Conservation (phyloP, 2,888 invertebrate genomes). For the Idaea aversata region DNA sequence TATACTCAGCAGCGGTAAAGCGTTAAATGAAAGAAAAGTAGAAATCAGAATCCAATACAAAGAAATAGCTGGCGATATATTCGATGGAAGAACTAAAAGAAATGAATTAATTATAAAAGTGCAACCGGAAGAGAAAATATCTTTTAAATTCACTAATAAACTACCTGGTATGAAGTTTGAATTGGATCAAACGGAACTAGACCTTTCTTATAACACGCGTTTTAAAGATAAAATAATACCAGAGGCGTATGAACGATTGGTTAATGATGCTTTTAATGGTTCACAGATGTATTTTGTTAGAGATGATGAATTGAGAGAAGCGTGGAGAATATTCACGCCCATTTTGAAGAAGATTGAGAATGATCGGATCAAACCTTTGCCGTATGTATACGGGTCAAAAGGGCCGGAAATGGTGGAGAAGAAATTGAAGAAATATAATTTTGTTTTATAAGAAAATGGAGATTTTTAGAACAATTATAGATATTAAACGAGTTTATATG, state of each 20-base stretch:
- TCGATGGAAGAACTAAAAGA: constrained; percentile 91
- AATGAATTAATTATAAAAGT: constrained; percentile 99
- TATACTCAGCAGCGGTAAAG: constrained; percentile 98
- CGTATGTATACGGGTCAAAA: constrained; percentile 93
- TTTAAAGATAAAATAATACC: constrained; percentile 93
- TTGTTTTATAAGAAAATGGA: constrained; percentile 44
- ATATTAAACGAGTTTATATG: not conserved
- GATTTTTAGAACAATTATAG: not conserved
- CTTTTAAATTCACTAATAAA: constrained; percentile 99
- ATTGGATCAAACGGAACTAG: constrained; percentile 98
- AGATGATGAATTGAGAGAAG: constrained; percentile 96
- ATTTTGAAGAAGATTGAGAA: constrained; percentile 92
- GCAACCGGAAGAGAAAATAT: constrained; percentile 98
- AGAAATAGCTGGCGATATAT: constrained; percentile 99
- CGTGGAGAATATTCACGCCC: constrained; percentile 98
- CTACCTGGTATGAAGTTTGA: constrained; percentile 98
- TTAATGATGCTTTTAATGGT: constrained; percentile 98
- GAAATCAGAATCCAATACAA: constrained; percentile 98
- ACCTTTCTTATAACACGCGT: constrained; percentile 95
- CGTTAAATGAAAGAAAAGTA: constrained; percentile 98
- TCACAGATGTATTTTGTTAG: constrained; percentile 99
- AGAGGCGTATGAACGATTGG: constrained; percentile 98
- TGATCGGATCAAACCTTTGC: constrained; percentile 86
- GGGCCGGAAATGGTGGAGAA: constrained; percentile 95
- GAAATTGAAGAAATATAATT: constrained; percentile 88